Base-by-base conservation (phyloP, 2,797 vertebrate genomes). In the Scomberomorus guttatus region DNA sequence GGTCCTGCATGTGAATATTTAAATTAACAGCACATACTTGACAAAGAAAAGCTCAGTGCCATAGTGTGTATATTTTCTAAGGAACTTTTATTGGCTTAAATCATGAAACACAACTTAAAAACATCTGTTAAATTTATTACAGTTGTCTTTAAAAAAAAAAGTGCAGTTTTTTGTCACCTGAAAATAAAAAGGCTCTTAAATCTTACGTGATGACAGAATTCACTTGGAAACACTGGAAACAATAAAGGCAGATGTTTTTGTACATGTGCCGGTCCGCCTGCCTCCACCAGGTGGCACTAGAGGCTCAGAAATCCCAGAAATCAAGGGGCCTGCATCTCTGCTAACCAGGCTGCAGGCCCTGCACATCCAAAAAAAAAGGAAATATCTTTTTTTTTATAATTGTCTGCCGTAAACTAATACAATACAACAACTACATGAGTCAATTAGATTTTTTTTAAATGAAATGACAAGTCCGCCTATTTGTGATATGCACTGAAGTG, bases 271-370 rank as follows among this genome's bases (percentile, higher is more conserved):
- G 6, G 14, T 60, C 34, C 2, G 13, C 17, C 12, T 22, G 3
- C 14, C 0, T 34, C 87, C 93, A 87, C 79, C 37, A 92, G 91
- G 73, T 85, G 76, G 89, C 82, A 46, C 27, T 51, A 85, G n/a
- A 87, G 25, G 50, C 68, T 59, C 22, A 86, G 10, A 67, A 73
- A 82, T 80, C 4, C 9, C 5, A 46, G 7, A 58, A 2, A 34
- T 27, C 2, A 0, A 13, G 5, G 1, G 1, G 9, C 7, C 61
- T 59, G 9, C 0, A 0, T 75, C 17, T 64, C 5, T 48, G 24
- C 37, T 62, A 14, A 27, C 3, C 54, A 63, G 27, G 12, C 48
- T 68, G 22, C 29, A 54, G 24, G 58, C 11, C 37, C 32, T 18
- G 39, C 58, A 79, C 8, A 80, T 1, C 2, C 29, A 9, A 12